A percentile compares a stretch with the other conserved stretches of the same genome.
These are phyloP conservation scores for Choloepus didactylus DNA, from an alignment of 2,797 vertebrate species.

Conservation along the genomic window DNA sequence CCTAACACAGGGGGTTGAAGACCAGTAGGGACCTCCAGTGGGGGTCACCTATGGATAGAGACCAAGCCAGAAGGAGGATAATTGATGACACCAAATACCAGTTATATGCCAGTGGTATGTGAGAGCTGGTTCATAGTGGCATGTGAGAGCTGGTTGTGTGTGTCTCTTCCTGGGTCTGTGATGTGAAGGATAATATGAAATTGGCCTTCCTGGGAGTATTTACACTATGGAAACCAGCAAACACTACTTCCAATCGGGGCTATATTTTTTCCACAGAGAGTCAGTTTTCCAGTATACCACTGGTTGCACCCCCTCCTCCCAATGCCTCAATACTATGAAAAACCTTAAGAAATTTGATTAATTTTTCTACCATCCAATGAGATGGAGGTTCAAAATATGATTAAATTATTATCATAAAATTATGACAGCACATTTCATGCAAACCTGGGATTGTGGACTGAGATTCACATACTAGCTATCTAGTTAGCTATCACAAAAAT, in stretches of 20 bases:
- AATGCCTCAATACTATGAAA: not conserved
- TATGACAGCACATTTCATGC: not conserved
- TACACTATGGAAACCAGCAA: not conserved
- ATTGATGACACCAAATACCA: not conserved
- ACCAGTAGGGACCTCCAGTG: not conserved
- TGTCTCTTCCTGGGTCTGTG: not conserved
- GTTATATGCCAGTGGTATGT: not conserved
- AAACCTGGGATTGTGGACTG: not conserved
- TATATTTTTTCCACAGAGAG: not conserved
- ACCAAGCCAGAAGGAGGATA: not conserved
- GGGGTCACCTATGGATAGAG: not conserved
- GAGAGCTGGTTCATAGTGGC: not conserved
- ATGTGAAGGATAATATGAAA: not conserved
- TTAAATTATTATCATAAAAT: constrained; percentile 33
- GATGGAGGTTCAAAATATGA: not conserved
- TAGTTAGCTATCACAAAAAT: not conserved
- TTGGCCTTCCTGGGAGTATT: not conserved
- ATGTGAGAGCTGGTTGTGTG: not conserved
- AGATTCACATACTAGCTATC: not conserved
- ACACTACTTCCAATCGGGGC: not conserved
- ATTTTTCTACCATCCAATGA: not conserved
- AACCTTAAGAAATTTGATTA: constrained; percentile 10
- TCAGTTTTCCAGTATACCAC: not conserved
- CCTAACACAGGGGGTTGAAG: not conserved
- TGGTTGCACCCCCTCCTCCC: not conserved